A percentile compares a stretch with the other conserved stretches of the same genome.
Conservation (phyloP, 2,888 invertebrate genomes). For the Pasiphila rectangulata region DNA sequence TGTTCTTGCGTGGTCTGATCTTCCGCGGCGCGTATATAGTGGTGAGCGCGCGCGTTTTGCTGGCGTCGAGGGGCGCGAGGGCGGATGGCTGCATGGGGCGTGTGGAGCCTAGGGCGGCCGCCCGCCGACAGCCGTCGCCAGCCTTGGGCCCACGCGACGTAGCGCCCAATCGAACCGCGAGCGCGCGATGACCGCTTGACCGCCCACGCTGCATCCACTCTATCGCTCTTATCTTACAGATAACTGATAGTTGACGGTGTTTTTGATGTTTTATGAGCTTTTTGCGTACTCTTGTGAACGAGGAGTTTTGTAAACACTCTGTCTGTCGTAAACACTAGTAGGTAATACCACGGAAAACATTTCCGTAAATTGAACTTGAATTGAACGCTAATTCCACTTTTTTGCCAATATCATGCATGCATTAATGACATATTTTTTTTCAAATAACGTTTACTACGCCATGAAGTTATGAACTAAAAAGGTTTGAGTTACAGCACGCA, state of each 20-base stretch:
- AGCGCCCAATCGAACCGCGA: slow-evolving; percentile 33
- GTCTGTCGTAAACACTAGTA: too few species aligned
- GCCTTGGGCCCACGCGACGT: slow-evolving; percentile 56
- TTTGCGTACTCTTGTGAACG: slow-evolving; percentile 1
- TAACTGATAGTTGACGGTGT: slow-evolving; percentile 4
- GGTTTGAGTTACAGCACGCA: slow-evolving; percentile 4
- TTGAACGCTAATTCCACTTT: too few species aligned
- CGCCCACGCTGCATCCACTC: slow-evolving; percentile 20
- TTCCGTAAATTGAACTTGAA: too few species aligned
- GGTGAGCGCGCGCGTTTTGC: slow-evolving; percentile 69
- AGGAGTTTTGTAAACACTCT: too few species aligned
- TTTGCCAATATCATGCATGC: too few species aligned
- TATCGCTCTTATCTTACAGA: slow-evolving; percentile 14
- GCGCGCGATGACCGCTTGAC: slow-evolving; percentile 28
- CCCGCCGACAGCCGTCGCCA: slow-evolving; percentile 57
- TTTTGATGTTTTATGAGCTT: slow-evolving; percentile 5
- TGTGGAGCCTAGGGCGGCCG: slow-evolving; percentile 56
- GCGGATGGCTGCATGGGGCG: slow-evolving; percentile 68
- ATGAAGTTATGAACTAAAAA: slow-evolving; percentile 12
- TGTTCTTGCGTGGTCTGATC: slow-evolving; percentile 59
- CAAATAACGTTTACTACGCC: not conserved
- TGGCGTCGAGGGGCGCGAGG: slow-evolving; percentile 66
- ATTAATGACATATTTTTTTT: too few species aligned
- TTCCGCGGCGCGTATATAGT: slow-evolving; percentile 75
- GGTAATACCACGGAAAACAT: too few species aligned